Evolutionary conservation across 2,113 vertebrate genomes (phyloP).

Genomic region (Chiloscyllium plagiosum): DNA sequence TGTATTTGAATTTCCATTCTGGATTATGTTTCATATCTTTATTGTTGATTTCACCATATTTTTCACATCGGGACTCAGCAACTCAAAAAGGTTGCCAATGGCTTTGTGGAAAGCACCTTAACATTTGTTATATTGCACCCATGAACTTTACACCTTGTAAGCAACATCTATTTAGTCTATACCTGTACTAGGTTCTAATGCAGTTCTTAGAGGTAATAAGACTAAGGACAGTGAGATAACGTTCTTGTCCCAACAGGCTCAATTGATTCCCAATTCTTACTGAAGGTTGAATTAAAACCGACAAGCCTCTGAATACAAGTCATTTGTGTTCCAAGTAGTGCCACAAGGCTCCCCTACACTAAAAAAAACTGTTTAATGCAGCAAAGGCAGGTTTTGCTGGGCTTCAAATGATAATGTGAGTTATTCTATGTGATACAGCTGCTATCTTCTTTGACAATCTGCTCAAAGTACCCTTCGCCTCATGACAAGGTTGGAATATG

Average conservation of each 20-base stretch:
- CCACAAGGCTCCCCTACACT: constrained; percentile 1
- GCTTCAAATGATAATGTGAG: constrained; percentile 37
- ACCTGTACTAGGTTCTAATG: background rate
- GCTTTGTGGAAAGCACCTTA: constrained; percentile 31
- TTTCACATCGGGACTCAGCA: background rate
- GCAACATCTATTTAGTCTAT: background rate
- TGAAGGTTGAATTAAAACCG: constrained; percentile 33
- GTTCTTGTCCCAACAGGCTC: background rate
- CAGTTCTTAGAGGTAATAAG: background rate
- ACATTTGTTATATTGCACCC: constrained; percentile 38
- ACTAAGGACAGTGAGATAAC: background rate
- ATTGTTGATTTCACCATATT: background rate
- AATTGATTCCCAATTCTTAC: background rate
- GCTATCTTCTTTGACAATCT: constrained; percentile 37
- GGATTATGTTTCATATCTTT: background rate
- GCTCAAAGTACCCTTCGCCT: constrained; percentile 36
- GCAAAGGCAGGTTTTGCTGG: constrained; percentile 34
- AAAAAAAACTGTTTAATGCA: constrained; percentile 37
- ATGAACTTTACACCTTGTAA: constrained; percentile 52
- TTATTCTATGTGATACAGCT: constrained; percentile 37
- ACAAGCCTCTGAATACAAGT: background rate
- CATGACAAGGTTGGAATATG: constrained; percentile 38
- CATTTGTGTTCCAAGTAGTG: background rate
- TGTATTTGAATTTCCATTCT: background rate
- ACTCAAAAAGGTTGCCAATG: background rate